Percentiles rank a stretch among this genome's conserved stretches.
Evolutionary conservation across 92 coral and sea anemone species (phyloP).

Genomic region (Epizoanthus illoricatus): DNA sequence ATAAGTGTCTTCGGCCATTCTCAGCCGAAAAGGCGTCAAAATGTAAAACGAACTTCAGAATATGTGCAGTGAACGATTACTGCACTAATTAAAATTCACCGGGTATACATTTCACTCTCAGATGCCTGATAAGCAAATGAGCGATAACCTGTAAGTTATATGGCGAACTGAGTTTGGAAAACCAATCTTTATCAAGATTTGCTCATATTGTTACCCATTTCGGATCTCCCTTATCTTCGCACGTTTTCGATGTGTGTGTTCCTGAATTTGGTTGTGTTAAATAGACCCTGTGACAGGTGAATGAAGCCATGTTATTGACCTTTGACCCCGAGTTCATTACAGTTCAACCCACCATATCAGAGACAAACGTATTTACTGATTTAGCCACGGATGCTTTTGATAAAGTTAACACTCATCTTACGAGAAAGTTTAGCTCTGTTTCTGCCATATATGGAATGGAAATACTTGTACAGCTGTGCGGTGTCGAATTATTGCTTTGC

Average conservation of each 20-base stretch:
- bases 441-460: slow-evolving; percentile 1
- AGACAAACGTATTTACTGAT: neutral
- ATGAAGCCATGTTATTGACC: slow-evolving; percentile 25
- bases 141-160: slow-evolving; percentile 33
- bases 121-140: neutral
- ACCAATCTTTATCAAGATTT: too few relatives aligned
- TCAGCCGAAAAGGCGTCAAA: slow-evolving; percentile 45
- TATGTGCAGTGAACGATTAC: slow-evolving; percentile 29
- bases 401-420: neutral
- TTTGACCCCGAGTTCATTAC: neutral
- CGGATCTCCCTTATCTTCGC: slow-evolving; percentile 19
- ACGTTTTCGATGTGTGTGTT: slow-evolving; percentile 38
- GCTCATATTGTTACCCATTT: neutral
- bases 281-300: slow-evolving; percentile 28
- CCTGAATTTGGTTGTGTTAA: slow-evolving; percentile 31
- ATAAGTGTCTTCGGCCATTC: slow-evolving; percentile 36
- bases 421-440: neutral
- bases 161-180: neutral
- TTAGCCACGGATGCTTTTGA: slow-evolving; percentile 1
- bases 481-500: neutral
- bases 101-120: slow-evolving; percentile 19
- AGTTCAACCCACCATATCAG: slow-evolving; percentile 14
- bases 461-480: neutral
- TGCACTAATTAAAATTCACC: slow-evolving; percentile 30
- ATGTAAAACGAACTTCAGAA: slow-evolving; percentile 32